A percentile compares a stretch with the other conserved stretches of the same genome.
Evolutionary conservation across 1,140 invertebrate genomes (phyloP).

Genomic region (Papilio polytes): DNA sequence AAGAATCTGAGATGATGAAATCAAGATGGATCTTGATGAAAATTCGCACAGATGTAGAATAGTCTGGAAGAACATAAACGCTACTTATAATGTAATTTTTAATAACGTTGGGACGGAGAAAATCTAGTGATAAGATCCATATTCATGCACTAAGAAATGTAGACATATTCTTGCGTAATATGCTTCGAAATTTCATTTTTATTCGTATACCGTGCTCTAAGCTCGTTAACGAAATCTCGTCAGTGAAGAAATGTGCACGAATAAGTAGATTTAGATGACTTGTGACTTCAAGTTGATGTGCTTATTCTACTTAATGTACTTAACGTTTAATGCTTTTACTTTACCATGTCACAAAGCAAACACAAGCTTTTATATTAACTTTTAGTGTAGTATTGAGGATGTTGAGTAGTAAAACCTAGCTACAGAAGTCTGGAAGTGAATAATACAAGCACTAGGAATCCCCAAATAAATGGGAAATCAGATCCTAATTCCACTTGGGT

Average conservation of each 20-base stretch:
- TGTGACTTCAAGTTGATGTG: neutral
- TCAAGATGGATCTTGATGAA: too few relatives aligned
- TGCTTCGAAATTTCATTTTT: neutral
- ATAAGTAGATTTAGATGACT: slow-evolving; percentile 24
- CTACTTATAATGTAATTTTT: too few relatives aligned
- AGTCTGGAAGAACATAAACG: too few relatives aligned
- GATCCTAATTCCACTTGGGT: neutral
- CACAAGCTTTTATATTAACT: neutral
- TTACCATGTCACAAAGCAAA: neutral
- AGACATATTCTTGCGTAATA: neutral
- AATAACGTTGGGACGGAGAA: too few relatives aligned
- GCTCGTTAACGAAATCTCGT: neutral
- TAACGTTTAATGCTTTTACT: neutral
- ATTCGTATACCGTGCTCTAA: neutral
- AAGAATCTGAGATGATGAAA: too few relatives aligned
- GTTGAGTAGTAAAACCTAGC: neutral
- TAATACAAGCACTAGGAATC: too few relatives aligned
- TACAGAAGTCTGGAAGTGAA: too few relatives aligned
- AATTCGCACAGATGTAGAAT: too few relatives aligned
- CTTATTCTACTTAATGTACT: neutral
- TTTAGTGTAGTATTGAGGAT: neutral
- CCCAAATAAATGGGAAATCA: neutral
- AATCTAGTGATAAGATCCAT: neutral
- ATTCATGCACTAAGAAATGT: neutral
- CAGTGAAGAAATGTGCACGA: neutral